Base-by-base conservation (phyloP, 2,113 vertebrate species). In the Pygoscelis antarcticus region DNA sequence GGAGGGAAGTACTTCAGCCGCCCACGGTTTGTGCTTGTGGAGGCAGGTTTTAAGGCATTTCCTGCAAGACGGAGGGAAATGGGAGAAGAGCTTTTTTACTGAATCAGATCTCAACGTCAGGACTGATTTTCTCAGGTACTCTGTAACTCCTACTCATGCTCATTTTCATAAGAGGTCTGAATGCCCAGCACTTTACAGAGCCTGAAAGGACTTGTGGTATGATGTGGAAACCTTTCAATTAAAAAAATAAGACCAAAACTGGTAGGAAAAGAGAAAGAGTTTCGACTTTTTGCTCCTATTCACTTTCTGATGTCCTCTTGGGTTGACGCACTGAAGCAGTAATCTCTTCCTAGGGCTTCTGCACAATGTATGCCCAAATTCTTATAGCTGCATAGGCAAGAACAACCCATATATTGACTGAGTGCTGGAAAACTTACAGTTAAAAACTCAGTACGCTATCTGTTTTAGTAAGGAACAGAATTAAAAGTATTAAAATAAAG, bases 141-240 rank as follows among this genome's bases (percentile, higher is more conserved):
- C 46, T 40, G 16, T 52, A 81, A 38, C 36, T 78, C 74, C 17
- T 38, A 20, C 46, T 26, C 40, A 32, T 0, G 1, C 6, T 22
- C 20, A 20, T 65, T 64, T 38, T 40, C 42, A 2, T 15, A 80
- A 68, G 47, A 38, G 9, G 7, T 61, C 78, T 44, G 65, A 82
- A 65, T 8, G 26, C 3, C 49, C 23, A 44, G 27, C 16, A 14
- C 40, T 57, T 70, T 38, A 49, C 32, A 70, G 23, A 55, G 11
- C 30, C 42, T 54, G 20, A 42, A 88, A 61, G 6, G 8, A 52
- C 22, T 47, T 0, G 0, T 14, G 11, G 13, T 25, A 19, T 20
- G 20, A 54, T 25, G 16, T 27, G 16, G 66, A 54, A 83, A 86
- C 21, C 12, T 49, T 64, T 29, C 27, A 42, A 10, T 36, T 38